phyloP scores from a whole-genome alignment of 2,113 vertebrate species.

The Sturnus vulgaris region DNA sequence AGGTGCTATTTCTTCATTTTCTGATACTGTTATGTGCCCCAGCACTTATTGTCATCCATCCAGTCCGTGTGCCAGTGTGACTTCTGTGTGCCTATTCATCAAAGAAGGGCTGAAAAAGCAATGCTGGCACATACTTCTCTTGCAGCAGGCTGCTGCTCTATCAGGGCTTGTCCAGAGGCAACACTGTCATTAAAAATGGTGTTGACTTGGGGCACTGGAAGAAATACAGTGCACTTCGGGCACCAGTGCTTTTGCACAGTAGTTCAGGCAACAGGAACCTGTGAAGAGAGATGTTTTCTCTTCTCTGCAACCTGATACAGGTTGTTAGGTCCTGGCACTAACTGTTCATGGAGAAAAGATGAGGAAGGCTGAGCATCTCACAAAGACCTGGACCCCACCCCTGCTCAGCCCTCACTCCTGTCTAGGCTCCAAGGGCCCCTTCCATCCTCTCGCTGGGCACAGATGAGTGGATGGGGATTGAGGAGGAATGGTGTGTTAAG shows the following conservation, averaged over 20 bases:
- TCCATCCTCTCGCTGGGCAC: not conserved
- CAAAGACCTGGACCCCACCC: not conserved
- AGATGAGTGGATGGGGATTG: too few species aligned
- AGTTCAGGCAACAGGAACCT: not conserved
- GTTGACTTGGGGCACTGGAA: not conserved
- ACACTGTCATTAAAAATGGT: not conserved
- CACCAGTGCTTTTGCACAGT: not conserved
- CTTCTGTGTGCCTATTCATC: not conserved
- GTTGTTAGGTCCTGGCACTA: not conserved
- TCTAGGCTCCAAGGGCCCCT: not conserved
- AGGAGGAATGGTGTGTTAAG: rapidly evolving
- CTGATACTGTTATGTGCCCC: not conserved
- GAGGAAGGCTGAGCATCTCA: not conserved
- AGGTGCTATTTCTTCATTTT: not conserved
- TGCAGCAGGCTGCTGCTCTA: not conserved
- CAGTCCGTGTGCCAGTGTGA: not conserved
- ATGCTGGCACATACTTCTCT: not conserved
- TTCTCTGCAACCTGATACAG: not conserved
- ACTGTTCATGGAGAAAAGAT: not conserved
- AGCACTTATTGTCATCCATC: rapidly evolving
- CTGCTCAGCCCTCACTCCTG: rapidly evolving
- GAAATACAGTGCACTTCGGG: not conserved
- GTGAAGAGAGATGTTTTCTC: not conserved
- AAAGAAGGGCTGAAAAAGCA: not conserved
- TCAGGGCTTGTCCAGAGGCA: not conserved